A percentile compares a stretch with the other conserved stretches of the same genome.
These are phyloP conservation scores for Machimus atricapillus DNA, from an alignment of 2,888 invertebrate genomes.

Conservation along the genomic window DNA sequence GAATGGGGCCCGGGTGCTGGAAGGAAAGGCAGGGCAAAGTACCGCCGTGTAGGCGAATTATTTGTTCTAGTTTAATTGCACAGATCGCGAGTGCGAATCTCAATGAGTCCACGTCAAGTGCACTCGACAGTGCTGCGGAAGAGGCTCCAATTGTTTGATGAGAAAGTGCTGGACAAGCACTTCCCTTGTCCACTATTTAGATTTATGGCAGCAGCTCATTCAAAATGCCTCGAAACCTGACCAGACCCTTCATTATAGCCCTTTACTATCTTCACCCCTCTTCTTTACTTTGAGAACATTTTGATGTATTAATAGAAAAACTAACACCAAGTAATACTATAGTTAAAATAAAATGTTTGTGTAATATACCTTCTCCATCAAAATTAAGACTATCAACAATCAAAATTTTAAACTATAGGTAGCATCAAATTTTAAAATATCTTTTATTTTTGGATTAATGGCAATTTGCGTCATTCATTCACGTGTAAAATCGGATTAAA, in stretches of 20 bases:
- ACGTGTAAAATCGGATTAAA: background rate
- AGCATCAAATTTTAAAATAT: background rate
- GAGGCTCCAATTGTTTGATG: background rate
- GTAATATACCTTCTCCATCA: background rate
- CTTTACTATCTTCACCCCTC: background rate
- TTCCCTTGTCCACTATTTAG: background rate
- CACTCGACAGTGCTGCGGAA: background rate
- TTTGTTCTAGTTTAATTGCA: background rate
- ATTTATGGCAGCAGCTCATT: background rate
- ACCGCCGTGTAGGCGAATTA: background rate
- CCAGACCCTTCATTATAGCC: background rate
- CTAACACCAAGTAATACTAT: too few relatives aligned
- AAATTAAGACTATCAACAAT: background rate
- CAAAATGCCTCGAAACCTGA: background rate
- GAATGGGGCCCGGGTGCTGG: background rate
- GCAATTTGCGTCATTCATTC: background rate
- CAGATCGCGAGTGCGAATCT: background rate
- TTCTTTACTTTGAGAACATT: background rate
- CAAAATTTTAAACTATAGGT: background rate
- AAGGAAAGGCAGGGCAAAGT: background rate
- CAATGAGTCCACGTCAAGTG: background rate
- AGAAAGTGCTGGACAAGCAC: background rate
- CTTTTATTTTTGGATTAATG: background rate
- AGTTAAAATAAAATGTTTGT: background rate
- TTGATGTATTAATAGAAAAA: background rate